Base-by-base conservation (phyloP, 35 echinoderm and acorn worm species). In the Patiria miniata region DNA sequence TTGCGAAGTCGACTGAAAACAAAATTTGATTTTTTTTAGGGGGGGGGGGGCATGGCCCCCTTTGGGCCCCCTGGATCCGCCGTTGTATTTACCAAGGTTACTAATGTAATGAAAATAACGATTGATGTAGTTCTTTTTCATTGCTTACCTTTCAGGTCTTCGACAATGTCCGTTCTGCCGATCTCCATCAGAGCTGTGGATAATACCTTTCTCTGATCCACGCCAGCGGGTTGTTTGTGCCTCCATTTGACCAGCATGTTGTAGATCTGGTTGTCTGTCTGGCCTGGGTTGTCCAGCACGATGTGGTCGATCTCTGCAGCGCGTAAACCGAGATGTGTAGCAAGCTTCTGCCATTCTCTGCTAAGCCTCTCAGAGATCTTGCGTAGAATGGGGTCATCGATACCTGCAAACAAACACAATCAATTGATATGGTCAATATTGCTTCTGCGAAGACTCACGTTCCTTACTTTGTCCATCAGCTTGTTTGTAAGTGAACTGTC, bases 171-270 rank as follows among this genome's bases (percentile, higher is more conserved):
- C 17, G 4, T 17, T 69, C 61, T 69, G 34, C 61, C 61, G 61
- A 69, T 69, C 61, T 69, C 5, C 61, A 4, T 69, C 61, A 69
- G 61, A 69, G 61, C 61, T 69, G 5, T 69, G 61, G 5, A 69
- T 69, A 69, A 69, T 17, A 17, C 61, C 4, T 69, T 17, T 69
- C 5, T 69, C 61, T 47, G 42, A 47, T 47, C 42, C 12, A 47
- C 42, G 42, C 12, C 12, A 12, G 4, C 12, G 42, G 42, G 42
- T 47, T 69, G 61, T 69, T 69, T 69, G 61, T 17, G 61, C 61
- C 61, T 69, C 61, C 61, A 69, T 69, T 69, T 36, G 61, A 69
- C 34, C 61, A 69, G 61, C 61, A 69, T 69, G 61, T 69, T 69
- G n/a, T 6, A 69, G 61, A 69, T 69, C 61, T 69, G 61, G 17